Conservation (phyloP, 1,140 invertebrate species). For the Trinorchestia longiramus region DNA sequence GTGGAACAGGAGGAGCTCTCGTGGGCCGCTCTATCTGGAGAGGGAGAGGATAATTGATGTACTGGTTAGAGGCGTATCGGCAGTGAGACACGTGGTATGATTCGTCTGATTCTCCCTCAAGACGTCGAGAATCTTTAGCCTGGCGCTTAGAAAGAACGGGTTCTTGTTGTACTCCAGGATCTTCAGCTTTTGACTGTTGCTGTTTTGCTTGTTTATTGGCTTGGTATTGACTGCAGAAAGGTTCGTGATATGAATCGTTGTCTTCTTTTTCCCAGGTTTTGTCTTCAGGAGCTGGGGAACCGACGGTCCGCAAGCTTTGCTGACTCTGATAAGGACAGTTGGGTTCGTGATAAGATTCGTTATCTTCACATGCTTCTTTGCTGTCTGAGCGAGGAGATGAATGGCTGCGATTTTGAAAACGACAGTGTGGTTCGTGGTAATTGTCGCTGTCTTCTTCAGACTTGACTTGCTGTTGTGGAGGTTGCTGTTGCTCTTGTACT, state of each 20-base stretch:
- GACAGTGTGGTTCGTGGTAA: not conserved
- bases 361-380: slow-evolving; percentile 37
- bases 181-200: slow-evolving; percentile 20
- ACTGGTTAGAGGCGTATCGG: slow-evolving; percentile 33
- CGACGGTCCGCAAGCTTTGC: slow-evolving; percentile 14
- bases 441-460: slow-evolving; percentile 36
- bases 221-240: slow-evolving; percentile 46
- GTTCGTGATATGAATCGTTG: slow-evolving; percentile 50
- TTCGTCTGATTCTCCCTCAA: slow-evolving; percentile 16
- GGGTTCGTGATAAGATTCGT: slow-evolving; percentile 46
- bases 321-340: slow-evolving; percentile 44
- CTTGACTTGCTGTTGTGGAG: not conserved
- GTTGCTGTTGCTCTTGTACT: not conserved
- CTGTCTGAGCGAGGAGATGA: slow-evolving; percentile 13
- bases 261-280: not conserved
- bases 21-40: slow-evolving; percentile 11
- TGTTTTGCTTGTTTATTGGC: slow-evolving; percentile 29
- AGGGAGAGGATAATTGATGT: slow-evolving; percentile 45
- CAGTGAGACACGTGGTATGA: slow-evolving; percentile 26
- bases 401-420: slow-evolving; percentile 33
- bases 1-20: slow-evolving; percentile 42
- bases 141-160: not conserved
- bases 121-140: not conserved
- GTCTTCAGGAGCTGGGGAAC: not conserved
- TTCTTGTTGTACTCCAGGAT: not conserved